A percentile compares a stretch with the other conserved stretches of the same genome.
Evolutionary conservation across 35 echinoderm and acorn worm species (phyloP).

Genomic region (Heliocidaris erythrogramma): DNA sequence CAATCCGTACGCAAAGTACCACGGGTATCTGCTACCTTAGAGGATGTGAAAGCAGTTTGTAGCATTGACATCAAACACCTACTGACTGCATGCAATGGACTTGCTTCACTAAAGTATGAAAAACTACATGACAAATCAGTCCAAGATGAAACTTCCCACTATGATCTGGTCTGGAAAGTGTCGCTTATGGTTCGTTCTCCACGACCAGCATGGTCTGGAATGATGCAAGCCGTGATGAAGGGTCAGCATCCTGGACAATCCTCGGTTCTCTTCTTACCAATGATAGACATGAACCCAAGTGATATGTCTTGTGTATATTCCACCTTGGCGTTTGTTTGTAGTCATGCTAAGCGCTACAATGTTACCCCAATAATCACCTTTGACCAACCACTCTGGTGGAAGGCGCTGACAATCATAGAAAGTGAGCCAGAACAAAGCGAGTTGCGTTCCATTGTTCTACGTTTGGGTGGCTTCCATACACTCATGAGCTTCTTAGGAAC

Average conservation of each 20-base stretch:
- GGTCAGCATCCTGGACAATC: conserved; percentile 63
- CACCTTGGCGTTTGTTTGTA: conserved; percentile 57
- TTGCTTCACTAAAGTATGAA: too few relatives aligned
- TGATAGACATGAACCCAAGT: conserved; percentile 63
- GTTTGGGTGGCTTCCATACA: conserved; percentile 68
- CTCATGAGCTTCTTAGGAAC: conserved; percentile 69
- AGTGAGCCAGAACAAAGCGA: too few relatives aligned
- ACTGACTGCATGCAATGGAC: too few relatives aligned
- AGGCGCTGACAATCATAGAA: too few relatives aligned
- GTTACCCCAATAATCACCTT: conserved; percentile 59
- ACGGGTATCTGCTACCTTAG: too few relatives aligned
- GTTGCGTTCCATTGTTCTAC: too few relatives aligned
- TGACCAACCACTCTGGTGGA: conserved; percentile 54
- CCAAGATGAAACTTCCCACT: conserved; percentile 31
- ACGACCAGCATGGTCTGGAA: conserved; percentile 60
- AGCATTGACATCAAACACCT: too few relatives aligned
- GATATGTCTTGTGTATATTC: conserved; percentile 70
- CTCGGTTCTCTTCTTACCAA: conserved; percentile 58
- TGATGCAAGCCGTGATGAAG: conserved; percentile 57
- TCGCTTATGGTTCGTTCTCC: conserved; percentile 26
- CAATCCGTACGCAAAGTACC: too few relatives aligned
- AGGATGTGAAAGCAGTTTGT: too few relatives aligned
- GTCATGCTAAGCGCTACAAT: conserved; percentile 50
- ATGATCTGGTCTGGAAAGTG: conserved; percentile 56
- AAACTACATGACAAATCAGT: too few relatives aligned